Evolutionary conservation across 1,140 invertebrate species (phyloP).

Genomic region (Bombus sibiricus): DNA sequence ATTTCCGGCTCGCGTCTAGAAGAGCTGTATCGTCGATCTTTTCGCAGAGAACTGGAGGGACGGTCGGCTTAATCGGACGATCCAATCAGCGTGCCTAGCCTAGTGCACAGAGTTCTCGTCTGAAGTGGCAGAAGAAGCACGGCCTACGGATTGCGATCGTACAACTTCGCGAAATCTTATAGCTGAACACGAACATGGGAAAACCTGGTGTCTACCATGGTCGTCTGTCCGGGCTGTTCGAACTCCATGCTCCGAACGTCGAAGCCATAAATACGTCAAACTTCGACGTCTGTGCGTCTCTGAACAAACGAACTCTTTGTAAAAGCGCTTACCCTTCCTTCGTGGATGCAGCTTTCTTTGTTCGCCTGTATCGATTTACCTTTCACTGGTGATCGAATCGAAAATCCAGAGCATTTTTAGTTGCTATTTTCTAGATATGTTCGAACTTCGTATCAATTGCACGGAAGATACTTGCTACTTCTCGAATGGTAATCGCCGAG

Average conservation of each 20-base stretch:
- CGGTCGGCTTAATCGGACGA: constrained; percentile 32
- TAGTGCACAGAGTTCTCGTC: constrained; percentile 10
- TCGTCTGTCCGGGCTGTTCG: not conserved
- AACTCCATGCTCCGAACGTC: not conserved
- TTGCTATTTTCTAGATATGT: not conserved
- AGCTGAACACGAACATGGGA: constrained; percentile 48
- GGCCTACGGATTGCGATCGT: constrained; percentile 59
- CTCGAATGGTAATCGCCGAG: not conserved
- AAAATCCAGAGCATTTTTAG: not conserved
- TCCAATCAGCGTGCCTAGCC: constrained; percentile 42
- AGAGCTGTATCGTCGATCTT: not conserved
- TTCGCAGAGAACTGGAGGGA: not conserved
- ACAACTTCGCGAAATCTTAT: constrained; percentile 68
- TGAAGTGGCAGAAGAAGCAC: not conserved
- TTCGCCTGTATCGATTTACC: no score
- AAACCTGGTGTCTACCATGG: not conserved
- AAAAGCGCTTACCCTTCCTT: not conserved
- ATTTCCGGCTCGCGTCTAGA: not conserved
- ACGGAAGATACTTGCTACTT: not conserved
- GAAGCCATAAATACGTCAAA: constrained; percentile 39
- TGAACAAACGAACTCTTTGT: not conserved
- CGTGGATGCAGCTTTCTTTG: not conserved
- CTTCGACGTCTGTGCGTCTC: constrained; percentile 29
- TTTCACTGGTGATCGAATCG: not conserved
- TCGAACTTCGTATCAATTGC: not conserved